Evolutionary conservation across 2,888 invertebrate species (phyloP).

Genomic region (Sesia apiformis): DNA sequence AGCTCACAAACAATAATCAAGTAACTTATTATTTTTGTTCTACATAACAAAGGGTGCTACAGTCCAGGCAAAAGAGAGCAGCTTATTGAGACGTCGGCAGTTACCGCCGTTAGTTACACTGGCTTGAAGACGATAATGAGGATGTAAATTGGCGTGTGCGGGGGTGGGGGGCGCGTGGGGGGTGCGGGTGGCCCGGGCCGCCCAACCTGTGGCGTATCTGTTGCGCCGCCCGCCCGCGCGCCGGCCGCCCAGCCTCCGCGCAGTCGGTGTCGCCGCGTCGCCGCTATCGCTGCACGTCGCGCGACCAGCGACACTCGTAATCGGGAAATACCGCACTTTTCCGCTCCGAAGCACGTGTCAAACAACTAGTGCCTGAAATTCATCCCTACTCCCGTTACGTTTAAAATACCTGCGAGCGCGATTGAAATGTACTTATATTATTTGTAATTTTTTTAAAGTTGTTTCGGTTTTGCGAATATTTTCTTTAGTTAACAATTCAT

Average conservation of each 20-base stretch:
- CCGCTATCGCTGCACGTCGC: slow-evolving; percentile 11
- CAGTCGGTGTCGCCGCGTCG: slow-evolving; percentile 23
- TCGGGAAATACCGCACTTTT: slow-evolving; percentile 25
- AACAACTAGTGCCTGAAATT: neutral
- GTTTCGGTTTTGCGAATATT: too few relatives aligned
- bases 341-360: slow-evolving; percentile 49
- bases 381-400: too few relatives aligned
- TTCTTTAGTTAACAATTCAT: too few relatives aligned
- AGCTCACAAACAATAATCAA: too few relatives aligned
- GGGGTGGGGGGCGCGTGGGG: slow-evolving; percentile 17
- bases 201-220: slow-evolving; percentile 70
- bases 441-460: too few relatives aligned
- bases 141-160: slow-evolving; percentile 59
- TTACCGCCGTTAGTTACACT: slow-evolving; percentile 27
- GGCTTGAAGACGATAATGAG: slow-evolving; percentile 53
- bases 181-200: slow-evolving; percentile 41
- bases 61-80: neutral
- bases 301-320: slow-evolving; percentile 12
- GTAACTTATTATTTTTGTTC: neutral
- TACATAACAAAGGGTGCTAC: neutral
- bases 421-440: too few relatives aligned
- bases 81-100: slow-evolving; percentile 18
- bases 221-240: slow-evolving; percentile 43
- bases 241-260: slow-evolving; percentile 18
- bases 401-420: too few relatives aligned